A percentile compares a stretch with the other conserved stretches of the same genome.
Evolutionary conservation across 2,113 vertebrate genomes (phyloP).

Genomic region (Pituophis catenifer): DNA sequence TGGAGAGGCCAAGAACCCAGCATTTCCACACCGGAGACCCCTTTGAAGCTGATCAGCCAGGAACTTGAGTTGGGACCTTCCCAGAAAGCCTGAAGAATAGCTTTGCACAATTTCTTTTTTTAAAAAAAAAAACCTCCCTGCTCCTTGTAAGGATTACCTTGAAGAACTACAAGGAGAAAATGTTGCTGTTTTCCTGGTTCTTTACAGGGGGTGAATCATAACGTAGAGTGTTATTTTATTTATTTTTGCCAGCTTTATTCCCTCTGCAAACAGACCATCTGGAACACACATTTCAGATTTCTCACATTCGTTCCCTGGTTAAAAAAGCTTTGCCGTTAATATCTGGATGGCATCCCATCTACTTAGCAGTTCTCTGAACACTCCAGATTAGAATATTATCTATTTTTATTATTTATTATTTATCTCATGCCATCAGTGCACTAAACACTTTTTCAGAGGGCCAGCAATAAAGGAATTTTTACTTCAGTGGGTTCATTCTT

Average conservation of each 20-base stretch:
- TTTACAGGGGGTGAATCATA: slow-evolving; percentile 58
- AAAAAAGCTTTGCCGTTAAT: slow-evolving; percentile 62
- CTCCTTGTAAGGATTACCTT: slow-evolving; percentile 19
- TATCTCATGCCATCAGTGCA: slow-evolving; percentile 10
- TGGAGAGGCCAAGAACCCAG: neutral
- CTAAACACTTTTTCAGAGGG: neutral
- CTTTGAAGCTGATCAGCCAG: neutral
- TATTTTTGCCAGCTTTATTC: slow-evolving; percentile 45
- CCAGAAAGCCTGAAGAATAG: neutral
- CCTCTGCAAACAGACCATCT: slow-evolving; percentile 51
- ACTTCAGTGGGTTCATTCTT: neutral
- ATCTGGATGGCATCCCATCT: slow-evolving; percentile 52
- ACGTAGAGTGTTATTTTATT: slow-evolving; percentile 51
- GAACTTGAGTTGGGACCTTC: neutral
- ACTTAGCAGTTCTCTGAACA: slow-evolving; percentile 57
- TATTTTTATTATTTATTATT: slow-evolving; percentile 36
- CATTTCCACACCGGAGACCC: neutral
- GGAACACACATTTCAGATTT: slow-evolving; percentile 59
- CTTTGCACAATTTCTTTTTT: neutral
- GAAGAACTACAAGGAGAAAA: neutral
- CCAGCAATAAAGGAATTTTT: neutral
- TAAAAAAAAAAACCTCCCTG: neutral
- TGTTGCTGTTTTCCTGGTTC: slow-evolving; percentile 38
- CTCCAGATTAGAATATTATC: slow-evolving; percentile 41
- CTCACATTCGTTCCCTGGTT: slow-evolving; percentile 60